Evolutionary conservation across 1,140 invertebrate genomes (phyloP).

Genomic region (Ostrea edulis): DNA sequence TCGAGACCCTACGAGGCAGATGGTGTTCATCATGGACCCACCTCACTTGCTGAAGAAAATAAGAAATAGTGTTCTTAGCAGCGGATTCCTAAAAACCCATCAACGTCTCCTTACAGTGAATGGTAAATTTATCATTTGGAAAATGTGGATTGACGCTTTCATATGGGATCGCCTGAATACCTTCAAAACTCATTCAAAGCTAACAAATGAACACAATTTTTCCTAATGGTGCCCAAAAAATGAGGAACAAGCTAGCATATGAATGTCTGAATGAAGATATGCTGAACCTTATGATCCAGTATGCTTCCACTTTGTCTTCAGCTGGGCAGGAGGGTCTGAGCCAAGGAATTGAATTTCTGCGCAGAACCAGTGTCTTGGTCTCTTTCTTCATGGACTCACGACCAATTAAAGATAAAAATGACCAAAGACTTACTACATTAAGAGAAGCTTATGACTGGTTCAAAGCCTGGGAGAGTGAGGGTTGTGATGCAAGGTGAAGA

Average conservation of each 20-base stretch:
- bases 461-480: constrained; percentile 45
- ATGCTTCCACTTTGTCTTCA: neutral
- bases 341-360: constrained; percentile 18
- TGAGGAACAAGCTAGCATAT: constrained; percentile 50
- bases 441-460: constrained; percentile 35
- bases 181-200: no score
- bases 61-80: constrained; percentile 47
- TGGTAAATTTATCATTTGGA: constrained; percentile 35
- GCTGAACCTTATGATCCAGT: constrained; percentile 44
- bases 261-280: constrained; percentile 44
- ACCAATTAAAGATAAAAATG: constrained; percentile 44
- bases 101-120: constrained; percentile 39
- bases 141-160: constrained; percentile 43
- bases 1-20: neutral
- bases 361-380: constrained; percentile 36
- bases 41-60: constrained; percentile 45
- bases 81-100: constrained; percentile 40
- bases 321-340: constrained; percentile 31
- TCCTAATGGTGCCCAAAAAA: constrained; percentile 44
- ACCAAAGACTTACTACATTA: constrained; percentile 7
- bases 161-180: constrained; percentile 31
- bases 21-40: constrained; percentile 47
- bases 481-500: no score
- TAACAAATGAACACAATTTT: constrained; percentile 45
- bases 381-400: constrained; percentile 37